phyloP scores from a whole-genome alignment of 1,140 invertebrate genomes.

The Drosophila persimilis region DNA sequence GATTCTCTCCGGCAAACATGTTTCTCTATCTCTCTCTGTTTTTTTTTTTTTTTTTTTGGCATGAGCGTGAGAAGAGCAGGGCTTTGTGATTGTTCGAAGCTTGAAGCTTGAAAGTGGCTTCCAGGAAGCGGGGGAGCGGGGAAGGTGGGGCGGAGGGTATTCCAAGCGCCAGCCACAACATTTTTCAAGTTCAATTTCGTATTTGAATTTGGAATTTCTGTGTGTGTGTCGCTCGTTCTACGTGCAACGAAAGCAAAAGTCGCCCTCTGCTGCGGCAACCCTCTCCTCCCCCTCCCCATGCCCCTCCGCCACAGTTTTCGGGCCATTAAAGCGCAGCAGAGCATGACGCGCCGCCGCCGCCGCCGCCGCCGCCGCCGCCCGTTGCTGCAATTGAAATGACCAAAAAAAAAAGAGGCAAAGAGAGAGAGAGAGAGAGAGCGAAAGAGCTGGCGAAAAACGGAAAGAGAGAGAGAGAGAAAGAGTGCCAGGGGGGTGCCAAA shows the following conservation, averaged over 20 bases:
- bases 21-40: not conserved
- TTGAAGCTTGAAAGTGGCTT: constrained; percentile 6
- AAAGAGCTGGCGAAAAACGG: not conserved
- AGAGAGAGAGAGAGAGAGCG: constrained; percentile 4
- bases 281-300: not conserved
- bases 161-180: constrained; percentile 7
- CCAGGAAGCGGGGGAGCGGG: too few relatives aligned
- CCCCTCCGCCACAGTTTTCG: constrained; percentile 27
- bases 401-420: constrained; percentile 34
- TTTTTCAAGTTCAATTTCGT: constrained; percentile 64
- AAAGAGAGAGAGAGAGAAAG: not conserved
- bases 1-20: constrained; percentile 8
- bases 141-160: too few relatives aligned
- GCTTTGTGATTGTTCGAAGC: constrained; percentile 20
- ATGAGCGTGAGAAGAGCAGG: constrained; percentile 59
- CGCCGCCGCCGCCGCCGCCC: constrained; percentile 37
- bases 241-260: constrained; percentile 78
- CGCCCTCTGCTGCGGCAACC: not conserved
- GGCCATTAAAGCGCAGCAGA: constrained; percentile 72
- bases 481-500: constrained; percentile 18
- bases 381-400: constrained; percentile 70
- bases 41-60: constrained; percentile 8
- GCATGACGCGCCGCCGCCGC: constrained; percentile 53
- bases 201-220: constrained; percentile 29
- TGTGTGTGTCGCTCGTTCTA: constrained; percentile 33